Conservation (phyloP, 1,140 invertebrate species). For the Micrasema longulum region DNA sequence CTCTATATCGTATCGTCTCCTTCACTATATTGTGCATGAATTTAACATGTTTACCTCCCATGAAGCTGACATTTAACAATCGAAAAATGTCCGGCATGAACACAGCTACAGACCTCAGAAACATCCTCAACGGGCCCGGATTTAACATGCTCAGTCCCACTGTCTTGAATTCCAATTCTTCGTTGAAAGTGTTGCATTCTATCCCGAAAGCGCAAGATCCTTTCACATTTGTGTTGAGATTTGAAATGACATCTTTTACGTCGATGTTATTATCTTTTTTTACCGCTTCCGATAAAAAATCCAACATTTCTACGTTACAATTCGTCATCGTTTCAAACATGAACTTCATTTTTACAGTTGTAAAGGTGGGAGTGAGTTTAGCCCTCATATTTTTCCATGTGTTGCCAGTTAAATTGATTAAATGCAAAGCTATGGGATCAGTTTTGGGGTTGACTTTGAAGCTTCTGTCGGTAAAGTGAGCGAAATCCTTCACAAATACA, state of each 20-base stretch:
- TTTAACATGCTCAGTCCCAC: slow-evolving; percentile 55
- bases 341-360: slow-evolving; percentile 70
- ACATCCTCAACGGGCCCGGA: slow-evolving; percentile 20
- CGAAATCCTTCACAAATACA: slow-evolving; percentile 72
- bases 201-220: slow-evolving; percentile 59
- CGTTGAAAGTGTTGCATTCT: slow-evolving; percentile 56
- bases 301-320: slow-evolving; percentile 58
- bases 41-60: slow-evolving; percentile 56
- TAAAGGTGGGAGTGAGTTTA: slow-evolving; percentile 70
- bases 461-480: slow-evolving; percentile 66
- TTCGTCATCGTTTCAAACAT: slow-evolving; percentile 64
- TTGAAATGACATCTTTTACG: slow-evolving; percentile 54
- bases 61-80: slow-evolving; percentile 44
- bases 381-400: slow-evolving; percentile 69
- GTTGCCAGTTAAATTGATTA: slow-evolving; percentile 64
- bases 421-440: slow-evolving; percentile 65
- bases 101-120: slow-evolving; percentile 36
- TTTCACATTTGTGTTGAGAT: slow-evolving; percentile 58
- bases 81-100: slow-evolving; percentile 47
- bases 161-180: slow-evolving; percentile 54
- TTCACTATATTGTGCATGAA: slow-evolving; percentile 61
- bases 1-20: slow-evolving; percentile 60
- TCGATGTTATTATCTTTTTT: slow-evolving; percentile 51
- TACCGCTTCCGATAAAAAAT: slow-evolving; percentile 51
- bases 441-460: slow-evolving; percentile 63